A percentile compares a stretch with the other conserved stretches of the same genome.
These are phyloP conservation scores for Tethea ocularis DNA, from an alignment of 2,888 invertebrate genomes.

Conservation along the genomic window DNA sequence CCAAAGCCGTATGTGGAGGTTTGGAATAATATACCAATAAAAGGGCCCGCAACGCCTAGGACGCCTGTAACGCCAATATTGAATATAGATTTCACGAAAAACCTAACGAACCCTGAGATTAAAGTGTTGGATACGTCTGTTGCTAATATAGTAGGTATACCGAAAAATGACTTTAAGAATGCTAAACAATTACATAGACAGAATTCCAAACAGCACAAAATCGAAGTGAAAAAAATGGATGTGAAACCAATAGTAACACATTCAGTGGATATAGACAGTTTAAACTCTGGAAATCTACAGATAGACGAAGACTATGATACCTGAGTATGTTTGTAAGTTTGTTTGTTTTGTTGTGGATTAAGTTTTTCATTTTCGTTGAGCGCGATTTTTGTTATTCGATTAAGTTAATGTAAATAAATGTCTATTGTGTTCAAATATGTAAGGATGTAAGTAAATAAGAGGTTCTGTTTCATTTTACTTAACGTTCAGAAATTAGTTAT, in stretches of 20 bases:
- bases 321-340: slow-evolving; percentile 63
- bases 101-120: slow-evolving; percentile 66
- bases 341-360: slow-evolving; percentile 41
- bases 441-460: no score
- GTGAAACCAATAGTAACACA: slow-evolving; percentile 21
- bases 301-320: slow-evolving; percentile 83
- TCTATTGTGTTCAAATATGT: neutral
- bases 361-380: slow-evolving; percentile 38
- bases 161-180: slow-evolving; percentile 44
- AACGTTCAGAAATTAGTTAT: no score
- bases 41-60: slow-evolving; percentile 34
- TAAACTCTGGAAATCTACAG: slow-evolving; percentile 73
- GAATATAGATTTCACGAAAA: slow-evolving; percentile 76
- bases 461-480: no score
- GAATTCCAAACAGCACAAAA: slow-evolving; percentile 62
- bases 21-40: slow-evolving; percentile 22
- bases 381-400: slow-evolving; percentile 44
- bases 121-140: slow-evolving; percentile 63
- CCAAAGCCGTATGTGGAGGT: slow-evolving; percentile 42
- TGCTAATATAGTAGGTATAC: slow-evolving; percentile 46
- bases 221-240: slow-evolving; percentile 44
- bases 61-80: slow-evolving; percentile 65
- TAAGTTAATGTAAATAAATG: neutral
- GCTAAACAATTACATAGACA: slow-evolving; percentile 52
- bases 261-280: slow-evolving; percentile 62